Percentiles rank a stretch among this genome's conserved stretches.
Evolutionary conservation across 2,888 invertebrate genomes (phyloP).

Genomic region (Synanthedon andrenaeformis): DNA sequence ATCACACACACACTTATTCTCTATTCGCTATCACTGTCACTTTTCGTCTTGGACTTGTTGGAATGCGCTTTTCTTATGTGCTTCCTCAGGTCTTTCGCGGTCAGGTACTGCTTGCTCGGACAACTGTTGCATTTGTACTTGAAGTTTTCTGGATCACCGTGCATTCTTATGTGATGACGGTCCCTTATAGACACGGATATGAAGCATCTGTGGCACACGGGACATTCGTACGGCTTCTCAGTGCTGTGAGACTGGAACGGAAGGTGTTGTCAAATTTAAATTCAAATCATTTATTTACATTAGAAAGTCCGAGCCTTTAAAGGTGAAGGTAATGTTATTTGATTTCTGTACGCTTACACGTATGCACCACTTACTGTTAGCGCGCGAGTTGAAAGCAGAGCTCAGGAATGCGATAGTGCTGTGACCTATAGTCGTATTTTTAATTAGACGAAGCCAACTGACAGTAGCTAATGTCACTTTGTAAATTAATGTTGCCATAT

Average conservation of each 20-base stretch:
- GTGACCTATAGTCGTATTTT: too few relatives aligned
- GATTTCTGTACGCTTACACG: too few relatives aligned
- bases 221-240: slow-evolving; percentile 40
- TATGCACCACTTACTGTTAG: too few relatives aligned
- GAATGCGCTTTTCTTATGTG: slow-evolving; percentile 49
- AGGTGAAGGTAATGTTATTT: too few relatives aligned
- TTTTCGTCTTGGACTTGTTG: slow-evolving; percentile 17
- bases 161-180: slow-evolving; percentile 34
- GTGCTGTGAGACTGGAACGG: slow-evolving; percentile 44
- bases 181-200: slow-evolving; percentile 36
- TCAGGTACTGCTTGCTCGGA: slow-evolving; percentile 34
- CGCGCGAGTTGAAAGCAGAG: too few relatives aligned
- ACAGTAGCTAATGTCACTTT: too few relatives aligned
- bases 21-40: not conserved
- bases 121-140: slow-evolving; percentile 39
- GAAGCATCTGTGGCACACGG: slow-evolving; percentile 44
- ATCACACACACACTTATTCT: too few relatives aligned
- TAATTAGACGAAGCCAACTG: too few relatives aligned
- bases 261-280: not conserved
- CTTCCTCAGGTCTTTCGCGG: slow-evolving; percentile 40
- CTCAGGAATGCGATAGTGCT: too few relatives aligned
- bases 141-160: slow-evolving; percentile 39
- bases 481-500: too few relatives aligned
- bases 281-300: not conserved
- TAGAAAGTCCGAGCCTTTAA: too few relatives aligned